phyloP scores from a whole-genome alignment of 2,797 vertebrate species.

The Pyrocephalus nanus region DNA sequence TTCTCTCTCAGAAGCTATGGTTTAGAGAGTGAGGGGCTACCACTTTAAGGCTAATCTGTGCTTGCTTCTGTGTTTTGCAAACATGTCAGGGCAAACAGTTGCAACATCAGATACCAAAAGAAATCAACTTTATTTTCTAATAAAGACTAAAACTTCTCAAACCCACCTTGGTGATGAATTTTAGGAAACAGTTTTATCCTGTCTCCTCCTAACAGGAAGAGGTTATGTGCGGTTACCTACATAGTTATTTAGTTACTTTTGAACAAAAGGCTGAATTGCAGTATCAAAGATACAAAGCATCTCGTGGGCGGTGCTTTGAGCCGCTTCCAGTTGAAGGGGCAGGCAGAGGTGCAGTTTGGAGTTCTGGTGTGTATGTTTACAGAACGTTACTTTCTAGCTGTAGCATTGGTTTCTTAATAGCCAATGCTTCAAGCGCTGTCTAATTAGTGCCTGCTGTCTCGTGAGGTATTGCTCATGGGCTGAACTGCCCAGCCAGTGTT shows the following conservation, averaged over 20 bases:
- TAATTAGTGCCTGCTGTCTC: neutral
- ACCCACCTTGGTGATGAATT: neutral
- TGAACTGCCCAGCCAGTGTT: neutral
- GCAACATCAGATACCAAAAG: neutral
- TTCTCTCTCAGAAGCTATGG: neutral
- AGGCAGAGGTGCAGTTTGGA: neutral
- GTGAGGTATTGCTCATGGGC: neutral
- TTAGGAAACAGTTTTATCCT: neutral
- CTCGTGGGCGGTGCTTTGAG: neutral
- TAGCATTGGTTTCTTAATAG: neutral
- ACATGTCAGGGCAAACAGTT: neutral
- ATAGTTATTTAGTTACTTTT: neutral
- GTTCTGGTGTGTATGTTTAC: neutral
- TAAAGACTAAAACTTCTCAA: neutral
- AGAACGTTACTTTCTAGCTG: neutral
- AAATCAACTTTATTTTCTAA: neutral
- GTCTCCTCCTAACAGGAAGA: neutral
- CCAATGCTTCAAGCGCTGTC: neutral
- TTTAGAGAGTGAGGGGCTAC: neutral
- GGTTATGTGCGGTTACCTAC: neutral
- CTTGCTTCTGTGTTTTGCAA: neutral
- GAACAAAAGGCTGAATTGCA: neutral
- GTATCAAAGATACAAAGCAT: neutral
- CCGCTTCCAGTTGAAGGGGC: neutral
- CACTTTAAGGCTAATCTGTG: neutral